These are phyloP conservation scores for Phyllotreta cruciferae DNA, from an alignment of 2,888 invertebrate species.

Conservation along the genomic window DNA sequence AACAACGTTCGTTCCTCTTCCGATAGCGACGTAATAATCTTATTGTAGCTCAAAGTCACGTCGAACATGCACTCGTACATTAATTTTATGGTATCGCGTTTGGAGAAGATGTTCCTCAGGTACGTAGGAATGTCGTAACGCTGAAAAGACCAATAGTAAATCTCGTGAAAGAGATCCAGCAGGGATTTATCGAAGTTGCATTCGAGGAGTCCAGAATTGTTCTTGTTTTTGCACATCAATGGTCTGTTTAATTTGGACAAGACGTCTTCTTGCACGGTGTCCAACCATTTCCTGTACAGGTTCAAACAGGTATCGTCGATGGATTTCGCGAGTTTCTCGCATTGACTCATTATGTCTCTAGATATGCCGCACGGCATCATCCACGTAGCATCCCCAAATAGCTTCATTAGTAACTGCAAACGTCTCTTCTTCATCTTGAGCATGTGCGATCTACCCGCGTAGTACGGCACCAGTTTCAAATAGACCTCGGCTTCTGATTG, in stretches of 20 bases:
- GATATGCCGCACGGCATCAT: slow-evolving; percentile 76
- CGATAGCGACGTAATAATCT: slow-evolving; percentile 77
- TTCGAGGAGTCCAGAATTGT: slow-evolving; percentile 72
- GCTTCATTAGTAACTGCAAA: slow-evolving; percentile 66
- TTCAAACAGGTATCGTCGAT: slow-evolving; percentile 66
- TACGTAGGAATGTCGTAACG: slow-evolving; percentile 74
- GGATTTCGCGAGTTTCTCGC: slow-evolving; percentile 67
- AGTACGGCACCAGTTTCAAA: slow-evolving; percentile 73
- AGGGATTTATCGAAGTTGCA: slow-evolving; percentile 80
- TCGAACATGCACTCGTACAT: slow-evolving; percentile 75
- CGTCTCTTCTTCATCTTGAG: slow-evolving; percentile 72
- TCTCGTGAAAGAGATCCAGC: slow-evolving; percentile 75
- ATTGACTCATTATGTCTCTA: slow-evolving; percentile 74
- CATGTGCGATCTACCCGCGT: slow-evolving; percentile 75
- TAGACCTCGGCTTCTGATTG: slow-evolving; percentile 67
- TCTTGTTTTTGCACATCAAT: slow-evolving; percentile 73
- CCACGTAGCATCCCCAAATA: slow-evolving; percentile 79
- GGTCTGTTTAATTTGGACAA: slow-evolving; percentile 70
- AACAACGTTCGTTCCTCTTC: slow-evolving; percentile 80
- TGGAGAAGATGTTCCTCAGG: slow-evolving; percentile 69
- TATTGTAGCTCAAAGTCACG: slow-evolving; percentile 79
- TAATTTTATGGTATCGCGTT: slow-evolving; percentile 66
- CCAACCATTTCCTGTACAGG: slow-evolving; percentile 66
- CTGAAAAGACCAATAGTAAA: slow-evolving; percentile 75
- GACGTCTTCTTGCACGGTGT: slow-evolving; percentile 68